Percentiles rank a stretch among this genome's conserved stretches.
phyloP scores from a whole-genome alignment of 2,888 invertebrate species.

The Diploptera punctata region DNA sequence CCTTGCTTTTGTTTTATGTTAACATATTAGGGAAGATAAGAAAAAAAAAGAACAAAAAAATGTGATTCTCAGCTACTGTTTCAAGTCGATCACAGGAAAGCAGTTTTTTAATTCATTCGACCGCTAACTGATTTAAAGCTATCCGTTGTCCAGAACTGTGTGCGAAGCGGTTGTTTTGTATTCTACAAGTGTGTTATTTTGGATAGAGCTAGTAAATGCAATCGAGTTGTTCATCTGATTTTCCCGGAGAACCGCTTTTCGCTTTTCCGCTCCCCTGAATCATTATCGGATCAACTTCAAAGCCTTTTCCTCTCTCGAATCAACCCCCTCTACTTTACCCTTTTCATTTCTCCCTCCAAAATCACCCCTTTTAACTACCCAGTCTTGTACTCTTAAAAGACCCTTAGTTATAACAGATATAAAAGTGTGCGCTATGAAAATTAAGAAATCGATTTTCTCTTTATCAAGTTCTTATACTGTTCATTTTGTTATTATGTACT shows the following conservation, averaged over 20 bases:
- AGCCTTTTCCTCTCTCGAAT: constrained; percentile 4
- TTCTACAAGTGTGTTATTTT: no score
- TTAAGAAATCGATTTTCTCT: not conserved
- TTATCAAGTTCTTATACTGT: not conserved
- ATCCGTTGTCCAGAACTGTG: no score
- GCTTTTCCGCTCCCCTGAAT: constrained; percentile 34
- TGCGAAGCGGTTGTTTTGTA: no score
- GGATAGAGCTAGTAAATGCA: constrained; percentile 9
- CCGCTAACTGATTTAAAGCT: no score
- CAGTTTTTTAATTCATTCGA: no score
- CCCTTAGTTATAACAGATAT: not conserved
- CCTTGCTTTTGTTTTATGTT: no score
- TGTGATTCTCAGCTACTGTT: no score
- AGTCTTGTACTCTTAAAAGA: not conserved
- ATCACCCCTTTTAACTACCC: constrained; percentile 8
- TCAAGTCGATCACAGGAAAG: no score
- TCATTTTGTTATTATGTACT: no score
- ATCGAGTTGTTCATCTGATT: constrained; percentile 36
- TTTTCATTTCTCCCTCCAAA: not conserved
- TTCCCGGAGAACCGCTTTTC: constrained; percentile 31
- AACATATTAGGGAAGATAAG: no score
- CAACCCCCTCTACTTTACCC: not conserved
- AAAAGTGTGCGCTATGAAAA: no score
- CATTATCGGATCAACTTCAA: constrained; percentile 27
- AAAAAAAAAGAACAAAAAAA: no score